A percentile compares a stretch with the other conserved stretches of the same genome.
Conservation (phyloP, 1,140 invertebrate species). For the Asobara japonica region DNA sequence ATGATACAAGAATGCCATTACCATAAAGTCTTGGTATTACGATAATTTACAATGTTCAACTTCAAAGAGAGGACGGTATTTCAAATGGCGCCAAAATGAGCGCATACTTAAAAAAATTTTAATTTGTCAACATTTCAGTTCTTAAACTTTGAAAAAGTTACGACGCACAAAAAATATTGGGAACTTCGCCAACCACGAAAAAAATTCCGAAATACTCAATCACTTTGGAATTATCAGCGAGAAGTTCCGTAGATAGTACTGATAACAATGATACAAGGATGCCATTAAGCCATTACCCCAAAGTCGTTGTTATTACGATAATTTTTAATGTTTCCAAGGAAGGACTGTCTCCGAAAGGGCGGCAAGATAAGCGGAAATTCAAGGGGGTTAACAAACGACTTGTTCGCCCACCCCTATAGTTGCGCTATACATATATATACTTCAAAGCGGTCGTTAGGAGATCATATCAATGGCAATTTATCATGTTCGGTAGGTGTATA, state of each 20-base stretch:
- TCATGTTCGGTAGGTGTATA: neutral
- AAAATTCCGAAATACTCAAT: neutral
- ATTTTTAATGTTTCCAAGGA: neutral
- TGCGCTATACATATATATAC: neutral
- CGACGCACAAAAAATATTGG: no score
- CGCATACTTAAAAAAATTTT: neutral
- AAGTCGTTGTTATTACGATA: neutral
- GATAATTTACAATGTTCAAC: neutral
- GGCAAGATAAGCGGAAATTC: neutral
- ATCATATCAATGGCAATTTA: neutral
- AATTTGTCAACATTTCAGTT: no score
- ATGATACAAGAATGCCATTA: neutral
- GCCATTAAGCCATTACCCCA: neutral
- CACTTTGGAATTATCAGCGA: neutral
- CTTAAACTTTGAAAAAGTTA: no score
- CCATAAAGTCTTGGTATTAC: neutral
- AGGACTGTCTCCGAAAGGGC: neutral
- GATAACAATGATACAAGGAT: neutral
- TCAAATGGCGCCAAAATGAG: neutral
- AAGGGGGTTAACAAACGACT: neutral
- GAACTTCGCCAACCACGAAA: no score
- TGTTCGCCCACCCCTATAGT: neutral
- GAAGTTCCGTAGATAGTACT: neutral
- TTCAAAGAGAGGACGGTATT: neutral
- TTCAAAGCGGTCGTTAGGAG: neutral